Percentiles rank a stretch among this genome's conserved stretches.
Conservation (phyloP, 2,797 vertebrate species). For the Notolabrus celidotus region DNA sequence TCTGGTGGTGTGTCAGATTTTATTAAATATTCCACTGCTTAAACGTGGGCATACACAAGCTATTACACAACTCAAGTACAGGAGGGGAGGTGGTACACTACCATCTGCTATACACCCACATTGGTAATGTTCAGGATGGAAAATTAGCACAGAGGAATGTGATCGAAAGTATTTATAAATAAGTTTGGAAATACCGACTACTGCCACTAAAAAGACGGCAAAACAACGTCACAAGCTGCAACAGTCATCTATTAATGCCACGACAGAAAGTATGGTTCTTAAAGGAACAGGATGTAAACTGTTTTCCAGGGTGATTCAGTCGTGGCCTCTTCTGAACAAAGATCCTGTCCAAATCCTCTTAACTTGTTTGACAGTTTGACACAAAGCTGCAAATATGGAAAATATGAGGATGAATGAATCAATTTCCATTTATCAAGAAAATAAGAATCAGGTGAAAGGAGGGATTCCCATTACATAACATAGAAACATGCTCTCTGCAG, state of each 20-base stretch:
- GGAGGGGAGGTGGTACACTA: neutral
- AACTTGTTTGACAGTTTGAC: slow-evolving; percentile 2
- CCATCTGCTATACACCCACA: slow-evolving; percentile 5
- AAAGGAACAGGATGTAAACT: neutral
- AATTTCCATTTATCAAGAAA: neutral
- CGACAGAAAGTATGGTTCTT: neutral
- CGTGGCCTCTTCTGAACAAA: slow-evolving; percentile 5
- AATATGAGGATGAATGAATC: slow-evolving; percentile 22
- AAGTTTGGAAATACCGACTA: neutral
- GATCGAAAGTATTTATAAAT: neutral
- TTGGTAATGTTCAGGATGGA: neutral
- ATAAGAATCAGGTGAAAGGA: neutral
- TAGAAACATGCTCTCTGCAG: slow-evolving; percentile 13
- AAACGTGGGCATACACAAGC: neutral
- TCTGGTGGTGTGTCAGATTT: slow-evolving; percentile 7
- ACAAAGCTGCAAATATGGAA: slow-evolving; percentile 10
- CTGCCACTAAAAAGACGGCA: neutral
- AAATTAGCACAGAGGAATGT: neutral
- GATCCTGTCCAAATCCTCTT: neutral
- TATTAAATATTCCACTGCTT: neutral
- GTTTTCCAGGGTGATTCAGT: slow-evolving; percentile 6
- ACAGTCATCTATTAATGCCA: neutral
- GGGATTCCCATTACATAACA: neutral
- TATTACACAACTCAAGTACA: slow-evolving; percentile 9
- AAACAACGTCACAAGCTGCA: neutral